Percentiles rank a stretch among this genome's conserved stretches.
These are phyloP conservation scores for Ceratothoa steindachneri DNA, from an alignment of 2,888 invertebrate species.

Conservation along the genomic window DNA sequence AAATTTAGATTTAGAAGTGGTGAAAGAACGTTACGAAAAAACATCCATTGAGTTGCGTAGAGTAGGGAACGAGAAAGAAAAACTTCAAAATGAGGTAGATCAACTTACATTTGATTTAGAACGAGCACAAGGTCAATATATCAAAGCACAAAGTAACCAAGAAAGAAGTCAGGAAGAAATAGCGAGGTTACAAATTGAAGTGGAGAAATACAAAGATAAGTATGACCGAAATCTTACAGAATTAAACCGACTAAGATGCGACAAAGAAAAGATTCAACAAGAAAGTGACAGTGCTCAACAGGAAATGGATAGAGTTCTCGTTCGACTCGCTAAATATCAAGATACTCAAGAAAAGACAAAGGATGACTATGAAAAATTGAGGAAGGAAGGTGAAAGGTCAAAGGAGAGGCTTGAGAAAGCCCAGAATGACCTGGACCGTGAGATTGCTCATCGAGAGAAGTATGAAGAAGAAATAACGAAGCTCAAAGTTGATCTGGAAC, in stretches of 20 bases:
- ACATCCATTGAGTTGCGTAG: slow-evolving; percentile 77
- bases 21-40: slow-evolving; percentile 82
- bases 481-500: slow-evolving; percentile 67
- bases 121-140: slow-evolving; percentile 76
- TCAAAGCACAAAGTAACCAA: slow-evolving; percentile 76
- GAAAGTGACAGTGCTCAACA: slow-evolving; percentile 74
- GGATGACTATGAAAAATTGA: slow-evolving; percentile 59
- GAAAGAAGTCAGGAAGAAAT: slow-evolving; percentile 88
- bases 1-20: slow-evolving; percentile 76
- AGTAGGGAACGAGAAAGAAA: slow-evolving; percentile 54
- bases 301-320: slow-evolving; percentile 69
- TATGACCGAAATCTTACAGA: slow-evolving; percentile 80
- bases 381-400: slow-evolving; percentile 45
- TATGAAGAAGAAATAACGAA: slow-evolving; percentile 64
- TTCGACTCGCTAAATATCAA: slow-evolving; percentile 71
- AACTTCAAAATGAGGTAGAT: slow-evolving; percentile 51
- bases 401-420: slow-evolving; percentile 65
- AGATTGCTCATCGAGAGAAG: slow-evolving; percentile 59
- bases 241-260: slow-evolving; percentile 72
- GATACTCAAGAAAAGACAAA: slow-evolving; percentile 60
- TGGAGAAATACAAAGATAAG: slow-evolving; percentile 86
- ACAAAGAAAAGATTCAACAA: slow-evolving; percentile 65
- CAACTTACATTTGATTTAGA: slow-evolving; percentile 65
- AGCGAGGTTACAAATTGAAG: slow-evolving; percentile 78
- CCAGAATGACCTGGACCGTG: slow-evolving; percentile 69